phyloP scores from a whole-genome alignment of 2,113 vertebrate genomes.

The Scartelaos histophorus region DNA sequence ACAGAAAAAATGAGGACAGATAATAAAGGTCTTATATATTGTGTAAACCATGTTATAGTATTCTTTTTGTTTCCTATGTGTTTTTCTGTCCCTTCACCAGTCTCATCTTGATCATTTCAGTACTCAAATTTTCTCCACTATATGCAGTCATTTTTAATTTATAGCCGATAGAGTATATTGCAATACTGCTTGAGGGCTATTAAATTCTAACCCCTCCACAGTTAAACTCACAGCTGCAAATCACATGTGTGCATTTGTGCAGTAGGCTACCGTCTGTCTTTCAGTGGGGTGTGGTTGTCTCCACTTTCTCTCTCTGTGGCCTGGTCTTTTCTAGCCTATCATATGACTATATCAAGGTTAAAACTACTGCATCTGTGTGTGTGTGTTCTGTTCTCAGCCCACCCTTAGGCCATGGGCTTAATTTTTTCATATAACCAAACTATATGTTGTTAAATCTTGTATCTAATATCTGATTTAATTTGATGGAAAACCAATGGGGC shows the following conservation, averaged over 20 bases:
- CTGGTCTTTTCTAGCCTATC: constrained; percentile 26
- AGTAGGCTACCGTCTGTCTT: not conserved
- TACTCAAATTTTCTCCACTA: not conserved
- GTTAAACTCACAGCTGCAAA: not conserved
- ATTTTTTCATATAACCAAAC: not conserved
- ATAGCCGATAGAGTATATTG: no score
- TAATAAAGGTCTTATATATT: not conserved
- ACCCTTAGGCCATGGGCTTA: constrained; percentile 7
- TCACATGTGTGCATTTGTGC: not conserved
- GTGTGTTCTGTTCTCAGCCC: not conserved
- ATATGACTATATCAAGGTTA: constrained; percentile 43
- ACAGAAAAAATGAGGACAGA: not conserved
- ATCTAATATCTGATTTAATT: constrained; percentile 34
- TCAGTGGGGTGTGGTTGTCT: constrained; percentile 42
- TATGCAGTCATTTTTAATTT: no score
- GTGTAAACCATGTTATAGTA: not conserved
- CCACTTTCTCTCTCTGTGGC: constrained; percentile 12
- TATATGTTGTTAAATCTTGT: constrained; percentile 32
- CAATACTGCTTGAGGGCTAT: no score
- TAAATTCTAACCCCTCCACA: not conserved
- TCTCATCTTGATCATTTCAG: not conserved
- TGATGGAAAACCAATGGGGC: not conserved
- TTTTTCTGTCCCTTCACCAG: not conserved
- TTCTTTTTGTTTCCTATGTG: not conserved
- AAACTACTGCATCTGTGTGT: constrained; percentile 5